Evolutionary conservation across 2,888 invertebrate species (phyloP), one percentile per base, ranked within the genome.

Genomic region (Scotopteryx bipunctaria): DNA sequence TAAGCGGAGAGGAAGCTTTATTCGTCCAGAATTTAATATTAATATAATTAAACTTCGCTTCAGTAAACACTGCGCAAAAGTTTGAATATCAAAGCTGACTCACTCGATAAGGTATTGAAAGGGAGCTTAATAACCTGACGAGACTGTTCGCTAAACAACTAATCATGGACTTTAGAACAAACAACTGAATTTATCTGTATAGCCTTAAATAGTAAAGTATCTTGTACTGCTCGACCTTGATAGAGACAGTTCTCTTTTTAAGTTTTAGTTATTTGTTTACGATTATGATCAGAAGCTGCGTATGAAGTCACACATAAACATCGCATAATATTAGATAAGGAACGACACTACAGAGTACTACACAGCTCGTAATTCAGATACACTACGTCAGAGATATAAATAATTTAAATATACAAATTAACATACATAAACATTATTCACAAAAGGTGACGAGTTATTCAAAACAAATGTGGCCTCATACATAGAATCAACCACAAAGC

Each of bases 41-140:
- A 55, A 52, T 36, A 47, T 36, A 42, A 56, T 46, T 48, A 32
- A 41, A 52, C 44, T 42, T 41, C 35, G 48, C 45, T 42, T 45
- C 33, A 49, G 40, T 50, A 29, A 45, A 44, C 48, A 51, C 32
- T 41, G 43, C 23, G 16, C 23, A 11, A 46, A 48, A 57, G 49
- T 57, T 52, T 35, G 21, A 15, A 46, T 44, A 31, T 23, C 35
- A 44, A 50, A 37, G 50, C 43, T 44, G 50, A 31, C 17, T 51
- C 31, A 4, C 14, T 14, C 43, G 44, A 51, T 55, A 47, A 41
- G 46, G 31, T 51, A 40, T 55, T 47, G 40, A 47, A 47, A 43
- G 14, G 36, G 23, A 45, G 31, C 33, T 21, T 25, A 35, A 41
- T 19, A 41, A 21, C 19, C 14, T 45, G 41, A 29, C 21, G 16